phyloP scores from a whole-genome alignment of 2,113 vertebrate genomes.

The Rhinoderma darwinii region DNA sequence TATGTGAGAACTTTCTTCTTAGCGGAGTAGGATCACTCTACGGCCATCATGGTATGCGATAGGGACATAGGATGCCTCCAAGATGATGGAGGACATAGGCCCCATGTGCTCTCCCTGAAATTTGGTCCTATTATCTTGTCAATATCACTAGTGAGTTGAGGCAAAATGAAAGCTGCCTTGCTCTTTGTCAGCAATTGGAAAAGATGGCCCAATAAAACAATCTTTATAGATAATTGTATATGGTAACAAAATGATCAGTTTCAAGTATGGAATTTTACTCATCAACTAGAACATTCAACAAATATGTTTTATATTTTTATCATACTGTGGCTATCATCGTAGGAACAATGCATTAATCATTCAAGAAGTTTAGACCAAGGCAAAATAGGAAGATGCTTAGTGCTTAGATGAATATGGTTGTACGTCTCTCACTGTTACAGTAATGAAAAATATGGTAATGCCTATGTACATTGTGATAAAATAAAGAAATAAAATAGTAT shows the following conservation, averaged over 20 bases:
- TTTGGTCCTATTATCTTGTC: too few species aligned
- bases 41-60: too few species aligned
- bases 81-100: too few species aligned
- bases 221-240: neutral
- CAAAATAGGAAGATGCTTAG: neutral
- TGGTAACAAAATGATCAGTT: neutral
- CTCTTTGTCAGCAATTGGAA: neutral
- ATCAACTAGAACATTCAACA: neutral
- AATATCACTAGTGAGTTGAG: neutral
- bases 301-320: neutral
- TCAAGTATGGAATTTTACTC: neutral
- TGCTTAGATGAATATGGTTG: too few species aligned
- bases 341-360: neutral
- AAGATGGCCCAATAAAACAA: neutral
- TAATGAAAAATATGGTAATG: too few species aligned
- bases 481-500: too few species aligned
- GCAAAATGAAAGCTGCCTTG: neutral
- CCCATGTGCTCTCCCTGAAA: too few species aligned
- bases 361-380: neutral
- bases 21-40: too few species aligned
- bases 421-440: too few species aligned
- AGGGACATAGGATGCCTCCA: too few species aligned
- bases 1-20: too few species aligned
- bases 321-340: neutral
- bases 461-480: too few species aligned